A percentile compares a stretch with the other conserved stretches of the same genome.
Evolutionary conservation across 1,140 invertebrate genomes (phyloP).

Genomic region (Homalodisca vitripennis): DNA sequence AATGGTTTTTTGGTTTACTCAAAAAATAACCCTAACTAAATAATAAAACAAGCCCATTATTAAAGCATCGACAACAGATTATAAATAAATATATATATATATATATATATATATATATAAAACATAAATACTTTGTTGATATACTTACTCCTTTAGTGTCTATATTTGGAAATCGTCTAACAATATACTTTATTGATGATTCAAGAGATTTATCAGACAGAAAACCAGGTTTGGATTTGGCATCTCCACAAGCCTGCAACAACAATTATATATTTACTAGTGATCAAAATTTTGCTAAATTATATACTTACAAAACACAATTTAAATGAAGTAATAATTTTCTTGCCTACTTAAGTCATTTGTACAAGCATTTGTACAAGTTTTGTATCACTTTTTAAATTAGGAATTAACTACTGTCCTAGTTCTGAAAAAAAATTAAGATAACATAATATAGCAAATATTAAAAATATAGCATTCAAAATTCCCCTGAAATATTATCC

Average conservation of each 20-base stretch:
- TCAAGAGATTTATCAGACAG: constrained; percentile 95
- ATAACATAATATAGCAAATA: neutral
- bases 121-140: neutral
- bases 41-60: too few species aligned
- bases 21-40: too few species aligned
- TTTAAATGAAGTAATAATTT: neutral
- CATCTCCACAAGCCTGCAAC: constrained; percentile 85
- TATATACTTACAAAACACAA: neutral
- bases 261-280: neutral
- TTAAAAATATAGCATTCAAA: too few species aligned
- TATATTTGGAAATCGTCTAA: constrained; percentile 93
- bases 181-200: constrained; percentile 91
- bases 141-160: constrained; percentile 76
- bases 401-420: neutral
- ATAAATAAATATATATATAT: too few species aligned
- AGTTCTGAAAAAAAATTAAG: neutral
- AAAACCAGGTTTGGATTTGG: constrained; percentile 96
- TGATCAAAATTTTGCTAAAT: neutral
- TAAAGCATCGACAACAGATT: too few species aligned
- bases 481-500: too few species aligned
- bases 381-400: neutral
- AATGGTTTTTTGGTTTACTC: too few species aligned
- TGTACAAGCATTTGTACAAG: neutral
- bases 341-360: neutral
- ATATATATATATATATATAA: too few species aligned